Conservation (phyloP, 2,113 vertebrate species). For the Perca schrenkii region DNA sequence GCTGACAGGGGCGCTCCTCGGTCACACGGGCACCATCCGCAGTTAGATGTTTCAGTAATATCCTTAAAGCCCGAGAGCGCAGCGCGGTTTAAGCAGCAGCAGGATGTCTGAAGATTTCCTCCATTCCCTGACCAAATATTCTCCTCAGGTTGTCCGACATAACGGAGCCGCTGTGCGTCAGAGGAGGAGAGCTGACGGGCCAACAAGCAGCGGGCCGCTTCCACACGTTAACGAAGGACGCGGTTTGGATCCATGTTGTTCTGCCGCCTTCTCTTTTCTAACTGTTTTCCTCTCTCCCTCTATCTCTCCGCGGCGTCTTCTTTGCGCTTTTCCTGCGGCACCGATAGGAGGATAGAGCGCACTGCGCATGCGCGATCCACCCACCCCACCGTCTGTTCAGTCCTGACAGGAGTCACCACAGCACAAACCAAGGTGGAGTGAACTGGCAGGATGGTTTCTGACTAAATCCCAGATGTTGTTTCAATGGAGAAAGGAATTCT, state of each 20-base stretch:
- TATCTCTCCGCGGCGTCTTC: slow-evolving; percentile 66
- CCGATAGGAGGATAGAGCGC: slow-evolving; percentile 73
- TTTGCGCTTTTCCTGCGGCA: slow-evolving; percentile 91
- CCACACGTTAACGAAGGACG: not conserved
- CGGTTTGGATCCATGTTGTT: slow-evolving; percentile 59
- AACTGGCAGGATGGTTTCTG: not conserved
- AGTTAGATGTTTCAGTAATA: not conserved
- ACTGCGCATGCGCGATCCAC: slow-evolving; percentile 86
- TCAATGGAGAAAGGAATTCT: not conserved
- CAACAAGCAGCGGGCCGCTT: not conserved
- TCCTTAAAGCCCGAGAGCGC: slow-evolving; percentile 27
- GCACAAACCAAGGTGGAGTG: slow-evolving; percentile 53
- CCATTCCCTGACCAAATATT: slow-evolving; percentile 72
- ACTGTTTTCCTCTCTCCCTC: slow-evolving; percentile 50
- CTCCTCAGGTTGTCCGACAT: slow-evolving; percentile 54
- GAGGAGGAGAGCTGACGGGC: slow-evolving; percentile 24
- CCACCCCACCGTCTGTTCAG: slow-evolving; percentile 66
- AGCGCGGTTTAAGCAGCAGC: slow-evolving; percentile 52
- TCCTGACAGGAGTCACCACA: slow-evolving; percentile 46
- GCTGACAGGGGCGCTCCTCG: not conserved
- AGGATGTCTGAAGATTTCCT: slow-evolving; percentile 67
- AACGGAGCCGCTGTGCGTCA: slow-evolving; percentile 54
- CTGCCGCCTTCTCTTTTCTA: slow-evolving; percentile 32
- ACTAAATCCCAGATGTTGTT: slow-evolving; percentile 37
- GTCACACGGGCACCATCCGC: slow-evolving; percentile 52